Base-by-base conservation (phyloP, 2,113 vertebrate genomes). In the Xenopus tropicalis region DNA sequence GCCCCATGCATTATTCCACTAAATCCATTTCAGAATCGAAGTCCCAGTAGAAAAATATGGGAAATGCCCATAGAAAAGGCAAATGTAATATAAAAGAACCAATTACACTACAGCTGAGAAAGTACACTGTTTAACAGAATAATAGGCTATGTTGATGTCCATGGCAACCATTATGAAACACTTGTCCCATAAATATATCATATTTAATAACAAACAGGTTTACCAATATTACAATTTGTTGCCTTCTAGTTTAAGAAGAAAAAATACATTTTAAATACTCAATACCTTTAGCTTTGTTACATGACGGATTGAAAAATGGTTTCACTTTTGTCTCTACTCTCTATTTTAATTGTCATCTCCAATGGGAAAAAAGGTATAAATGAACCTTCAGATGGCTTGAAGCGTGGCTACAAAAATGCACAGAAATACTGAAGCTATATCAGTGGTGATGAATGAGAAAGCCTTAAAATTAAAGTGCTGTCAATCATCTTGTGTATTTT, bases 221-320 rank as follows among this genome's bases (percentile, higher is more conserved):
- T n/a, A n/a, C n/a, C n/a, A n/a, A n/a, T n/a, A n/a, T n/a, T n/a
- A n/a, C n/a, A n/a, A 24, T 72, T 19, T 43, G 23, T 63, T 44
- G 62, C 21, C 43, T 63, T 72, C 17, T 66, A 42, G 19, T 66
- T n/a, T 72, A 63, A 44, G 43, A 61, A 71, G 58, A 72, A 52
- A 58, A 58, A 57, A 71, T n/a, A n/a, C n/a, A 62, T 63, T 72
- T 22, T 54, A 64, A 8, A 21, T 72, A 64, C 63, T 72, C 70
- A 72, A 72, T 72, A 72, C 59, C 37, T 72, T 72, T 61, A 64
- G 24, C 24, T 72, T 52, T 64, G 59, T 44, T 37, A 72, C 70
- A 72, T 72, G 70, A 63, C 70, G 64, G 44, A 64, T 64, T 72
- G 70, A 72, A 46, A 72, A 63, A 72, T 72, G 63, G 61, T 72